Percentiles rank a stretch among this genome's conserved stretches.
phyloP scores from a whole-genome alignment of 2,888 invertebrate genomes.

The Rhabditoides inermis region DNA sequence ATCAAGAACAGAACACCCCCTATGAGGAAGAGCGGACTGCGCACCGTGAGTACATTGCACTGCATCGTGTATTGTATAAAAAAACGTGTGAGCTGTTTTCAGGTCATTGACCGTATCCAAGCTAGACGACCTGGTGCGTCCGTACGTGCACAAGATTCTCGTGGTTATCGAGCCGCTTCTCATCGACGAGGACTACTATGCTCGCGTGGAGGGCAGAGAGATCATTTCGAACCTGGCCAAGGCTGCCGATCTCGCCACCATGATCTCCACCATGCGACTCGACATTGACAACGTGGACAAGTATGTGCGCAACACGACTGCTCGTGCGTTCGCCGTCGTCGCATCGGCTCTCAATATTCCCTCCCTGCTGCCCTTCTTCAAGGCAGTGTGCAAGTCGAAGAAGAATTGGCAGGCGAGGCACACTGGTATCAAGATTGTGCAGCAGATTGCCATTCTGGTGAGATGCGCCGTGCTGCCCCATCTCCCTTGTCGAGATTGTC shows the following conservation, averaged over 20 bases:
- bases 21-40: conserved; percentile 70
- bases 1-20: conserved; percentile 99
- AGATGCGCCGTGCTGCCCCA: conserved; percentile 98
- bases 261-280: conserved; percentile 99
- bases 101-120: conserved; percentile 84
- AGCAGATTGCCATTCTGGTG: conserved; percentile 98
- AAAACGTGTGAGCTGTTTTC: no score
- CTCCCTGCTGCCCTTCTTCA: conserved; percentile 88
- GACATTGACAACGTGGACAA: conserved; percentile 84
- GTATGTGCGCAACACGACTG: conserved; percentile 91
- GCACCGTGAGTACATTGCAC: no score
- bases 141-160: conserved; percentile 97
- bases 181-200: conserved; percentile 99
- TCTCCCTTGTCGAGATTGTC: conserved; percentile 94
- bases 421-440: conserved; percentile 95
- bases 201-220: conserved; percentile 91
- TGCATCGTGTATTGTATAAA: no score
- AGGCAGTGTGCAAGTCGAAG: conserved; percentile 92
- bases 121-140: conserved; percentile 91
- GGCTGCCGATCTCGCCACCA: conserved; percentile 95
- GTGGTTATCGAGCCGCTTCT: conserved; percentile 96
- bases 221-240: conserved; percentile 93
- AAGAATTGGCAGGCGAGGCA: conserved; percentile 98
- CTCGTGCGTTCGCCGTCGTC: conserved; percentile 98
- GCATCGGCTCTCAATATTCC: conserved; percentile 97